Conservation (phyloP, 1,140 invertebrate species). For the Sipha flava region DNA sequence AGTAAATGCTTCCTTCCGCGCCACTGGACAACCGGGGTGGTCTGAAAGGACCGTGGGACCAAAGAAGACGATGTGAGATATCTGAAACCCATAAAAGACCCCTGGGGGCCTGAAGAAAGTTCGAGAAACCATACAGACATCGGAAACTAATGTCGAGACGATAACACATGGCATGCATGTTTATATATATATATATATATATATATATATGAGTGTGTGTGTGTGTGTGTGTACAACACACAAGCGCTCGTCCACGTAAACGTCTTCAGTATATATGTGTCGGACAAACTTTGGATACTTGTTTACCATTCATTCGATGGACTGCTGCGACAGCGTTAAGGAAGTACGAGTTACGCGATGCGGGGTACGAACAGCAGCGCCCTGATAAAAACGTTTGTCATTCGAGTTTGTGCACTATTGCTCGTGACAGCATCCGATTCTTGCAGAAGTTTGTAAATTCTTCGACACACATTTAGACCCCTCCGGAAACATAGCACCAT, state of each 20-base stretch:
- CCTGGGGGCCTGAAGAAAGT: not conserved
- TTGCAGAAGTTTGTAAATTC: not conserved
- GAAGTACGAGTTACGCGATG: not conserved
- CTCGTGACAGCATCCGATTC: not conserved
- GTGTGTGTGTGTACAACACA: too few relatives aligned
- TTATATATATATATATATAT: not conserved
- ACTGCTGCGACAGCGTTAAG: not conserved
- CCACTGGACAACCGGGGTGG: too few relatives aligned
- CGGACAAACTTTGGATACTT: not conserved
- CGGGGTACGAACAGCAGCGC: not conserved
- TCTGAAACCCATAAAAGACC: conserved; percentile 3
- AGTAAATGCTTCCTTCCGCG: not conserved
- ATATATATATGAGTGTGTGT: not conserved
- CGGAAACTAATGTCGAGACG: conserved; percentile 18
- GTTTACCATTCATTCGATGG: not conserved
- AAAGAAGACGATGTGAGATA: not conserved
- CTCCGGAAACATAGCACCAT: not conserved
- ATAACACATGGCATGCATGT: not conserved
- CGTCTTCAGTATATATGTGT: too few relatives aligned
- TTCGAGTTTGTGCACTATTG: not conserved
- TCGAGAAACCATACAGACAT: not conserved
- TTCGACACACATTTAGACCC: not conserved
- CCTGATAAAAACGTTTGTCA: conserved; percentile 21
- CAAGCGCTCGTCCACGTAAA: too few relatives aligned
- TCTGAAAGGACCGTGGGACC: too few relatives aligned